Evolutionary conservation across 2,888 invertebrate genomes (phyloP).

Genomic region (Drosophila setosimentum): DNA sequence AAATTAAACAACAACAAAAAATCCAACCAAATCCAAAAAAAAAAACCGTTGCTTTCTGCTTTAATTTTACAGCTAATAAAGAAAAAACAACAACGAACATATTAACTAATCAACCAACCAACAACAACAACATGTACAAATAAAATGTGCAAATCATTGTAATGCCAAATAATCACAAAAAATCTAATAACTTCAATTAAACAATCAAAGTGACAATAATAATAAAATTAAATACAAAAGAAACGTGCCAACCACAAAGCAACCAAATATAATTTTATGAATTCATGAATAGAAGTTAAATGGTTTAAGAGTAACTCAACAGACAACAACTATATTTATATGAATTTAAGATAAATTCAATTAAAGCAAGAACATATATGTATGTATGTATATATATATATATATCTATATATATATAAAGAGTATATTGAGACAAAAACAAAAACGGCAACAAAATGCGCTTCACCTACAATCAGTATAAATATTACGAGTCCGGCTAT

Average conservation of each 20-base stretch:
- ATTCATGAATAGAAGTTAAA: slow-evolving; percentile 27
- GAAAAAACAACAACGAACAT: slow-evolving; percentile 24
- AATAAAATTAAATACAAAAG: slow-evolving; percentile 6
- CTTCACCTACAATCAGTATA: slow-evolving; percentile 85
- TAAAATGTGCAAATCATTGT: slow-evolving; percentile 13
- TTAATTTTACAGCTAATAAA: slow-evolving; percentile 32
- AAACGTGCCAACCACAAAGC: slow-evolving; percentile 36
- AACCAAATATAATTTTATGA: slow-evolving; percentile 40
- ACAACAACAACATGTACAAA: slow-evolving; percentile 20
- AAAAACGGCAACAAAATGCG: slow-evolving; percentile 76
- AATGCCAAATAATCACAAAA: slow-evolving; percentile 22
- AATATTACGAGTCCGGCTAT: slow-evolving; percentile 84
- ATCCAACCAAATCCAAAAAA: neutral
- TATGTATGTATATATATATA: slow-evolving; percentile 11
- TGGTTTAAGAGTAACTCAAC: slow-evolving; percentile 18
- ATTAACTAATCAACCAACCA: slow-evolving; percentile 13
- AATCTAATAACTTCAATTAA: slow-evolving; percentile 27
- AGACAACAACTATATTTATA: slow-evolving; percentile 17
- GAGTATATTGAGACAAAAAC: slow-evolving; percentile 3
- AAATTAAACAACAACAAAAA: neutral
- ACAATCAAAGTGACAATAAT: slow-evolving; percentile 21
- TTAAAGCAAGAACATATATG: slow-evolving; percentile 3
- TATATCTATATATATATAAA: slow-evolving; percentile 3
- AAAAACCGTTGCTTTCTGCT: slow-evolving; percentile 17
- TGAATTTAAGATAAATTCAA: slow-evolving; percentile 12